phyloP scores from a whole-genome alignment of 2,113 vertebrate species.

The Meles meles region DNA sequence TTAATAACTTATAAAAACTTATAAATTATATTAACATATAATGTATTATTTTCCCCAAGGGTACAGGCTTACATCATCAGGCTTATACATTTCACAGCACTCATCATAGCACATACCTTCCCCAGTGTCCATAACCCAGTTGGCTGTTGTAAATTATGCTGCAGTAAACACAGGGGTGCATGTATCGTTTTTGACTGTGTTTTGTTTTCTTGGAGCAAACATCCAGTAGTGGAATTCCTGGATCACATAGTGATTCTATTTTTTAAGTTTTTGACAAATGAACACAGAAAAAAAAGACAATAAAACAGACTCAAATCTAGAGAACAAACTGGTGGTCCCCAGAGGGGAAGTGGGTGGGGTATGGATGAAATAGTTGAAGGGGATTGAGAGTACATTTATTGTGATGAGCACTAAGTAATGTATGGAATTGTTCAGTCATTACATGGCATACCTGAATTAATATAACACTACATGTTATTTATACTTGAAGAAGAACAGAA shows the following conservation, averaged over 20 bases:
- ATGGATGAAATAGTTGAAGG: not conserved
- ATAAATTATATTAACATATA: too few relatives aligned
- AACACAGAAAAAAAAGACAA: not conserved
- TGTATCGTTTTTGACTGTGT: not conserved
- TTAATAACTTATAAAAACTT: too few relatives aligned
- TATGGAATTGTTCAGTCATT: not conserved
- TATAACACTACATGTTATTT: not conserved
- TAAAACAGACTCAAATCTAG: not conserved
- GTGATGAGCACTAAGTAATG: not conserved
- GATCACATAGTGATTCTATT: not conserved
- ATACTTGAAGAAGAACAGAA: not conserved
- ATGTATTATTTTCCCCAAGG: too few relatives aligned
- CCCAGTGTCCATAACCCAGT: too few relatives aligned
- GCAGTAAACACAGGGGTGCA: not conserved
- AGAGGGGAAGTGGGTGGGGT: not conserved
- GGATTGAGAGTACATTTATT: not conserved
- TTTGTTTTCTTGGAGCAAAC: not conserved
- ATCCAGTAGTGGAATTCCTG: not conserved
- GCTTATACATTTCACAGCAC: too few relatives aligned
- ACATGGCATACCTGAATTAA: not conserved
- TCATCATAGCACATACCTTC: too few relatives aligned
- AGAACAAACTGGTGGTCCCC: not conserved
- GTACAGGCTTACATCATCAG: too few relatives aligned
- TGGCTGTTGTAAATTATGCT: not conserved
- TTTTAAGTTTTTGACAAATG: not conserved